These are phyloP conservation scores for Caenorhabditis zanzibari DNA, from an alignment of 2,888 invertebrate genomes.

Conservation along the genomic window DNA sequence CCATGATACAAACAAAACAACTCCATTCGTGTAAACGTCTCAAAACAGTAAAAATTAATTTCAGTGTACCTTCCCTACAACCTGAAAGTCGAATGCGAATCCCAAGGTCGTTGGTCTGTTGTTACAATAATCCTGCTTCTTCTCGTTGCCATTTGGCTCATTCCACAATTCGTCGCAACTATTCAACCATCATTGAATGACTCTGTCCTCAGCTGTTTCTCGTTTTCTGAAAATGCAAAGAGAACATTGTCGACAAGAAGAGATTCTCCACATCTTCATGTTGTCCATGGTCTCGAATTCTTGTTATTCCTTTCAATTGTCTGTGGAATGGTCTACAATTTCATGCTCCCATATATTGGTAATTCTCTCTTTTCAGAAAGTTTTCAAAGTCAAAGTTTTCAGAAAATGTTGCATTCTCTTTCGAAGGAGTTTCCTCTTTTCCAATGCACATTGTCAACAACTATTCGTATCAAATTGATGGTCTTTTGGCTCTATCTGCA, in stretches of 20 bases:
- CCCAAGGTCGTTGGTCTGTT: constrained; percentile 75
- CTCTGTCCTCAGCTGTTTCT: constrained; percentile 58
- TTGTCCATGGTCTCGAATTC: constrained; percentile 73
- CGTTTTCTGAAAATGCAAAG: constrained; percentile 65
- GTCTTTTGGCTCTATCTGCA: constrained; percentile 78
- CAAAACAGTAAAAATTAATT: constrained; percentile 11
- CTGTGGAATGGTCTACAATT: constrained; percentile 79
- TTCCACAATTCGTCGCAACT: constrained; percentile 52
- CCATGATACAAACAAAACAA: not conserved
- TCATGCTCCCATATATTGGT: constrained; percentile 82
- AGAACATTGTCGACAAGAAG: constrained; percentile 68
- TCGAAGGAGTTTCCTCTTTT: constrained; percentile 71
- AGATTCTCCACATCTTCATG: constrained; percentile 66
- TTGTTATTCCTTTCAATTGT: constrained; percentile 72
- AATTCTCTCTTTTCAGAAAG: not conserved
- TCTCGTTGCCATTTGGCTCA: constrained; percentile 39
- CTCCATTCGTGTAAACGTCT: not conserved
- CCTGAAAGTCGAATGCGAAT: constrained; percentile 78
- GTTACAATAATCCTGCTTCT: constrained; percentile 70
- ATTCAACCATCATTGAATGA: constrained; percentile 40
- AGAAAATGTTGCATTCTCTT: constrained; percentile 75
- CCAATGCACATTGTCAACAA: constrained; percentile 80
- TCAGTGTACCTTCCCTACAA: constrained; percentile 73
- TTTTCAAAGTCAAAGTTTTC: not conserved
- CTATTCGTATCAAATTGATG: constrained; percentile 72